Percentiles rank a stretch among this genome's conserved stretches.
phyloP scores from a whole-genome alignment of 2,113 vertebrate genomes.

The Calidris pygmaea region DNA sequence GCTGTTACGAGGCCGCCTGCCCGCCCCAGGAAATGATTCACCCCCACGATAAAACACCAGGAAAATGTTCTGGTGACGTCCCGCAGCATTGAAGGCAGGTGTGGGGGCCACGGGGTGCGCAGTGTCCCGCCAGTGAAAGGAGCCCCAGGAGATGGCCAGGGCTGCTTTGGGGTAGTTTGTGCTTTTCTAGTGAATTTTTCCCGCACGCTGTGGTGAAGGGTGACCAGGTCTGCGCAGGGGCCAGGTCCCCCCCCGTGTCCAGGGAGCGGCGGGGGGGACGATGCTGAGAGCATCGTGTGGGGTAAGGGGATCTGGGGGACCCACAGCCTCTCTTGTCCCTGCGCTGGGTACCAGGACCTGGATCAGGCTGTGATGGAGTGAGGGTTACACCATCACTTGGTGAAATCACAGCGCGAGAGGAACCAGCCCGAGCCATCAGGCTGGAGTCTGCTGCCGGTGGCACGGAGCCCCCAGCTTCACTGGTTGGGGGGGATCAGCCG shows the following conservation, averaged over 20 bases:
- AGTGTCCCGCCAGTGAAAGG: accelerated
- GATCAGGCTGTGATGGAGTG: not conserved
- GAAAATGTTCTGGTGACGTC: not conserved
- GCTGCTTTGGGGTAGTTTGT: not conserved
- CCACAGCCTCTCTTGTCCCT: not conserved
- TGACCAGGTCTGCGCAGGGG: accelerated
- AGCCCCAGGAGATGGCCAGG: not conserved
- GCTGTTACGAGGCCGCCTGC: not conserved
- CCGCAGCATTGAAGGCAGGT: accelerated
- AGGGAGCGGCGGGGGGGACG: not conserved
- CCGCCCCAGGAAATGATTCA: not conserved
- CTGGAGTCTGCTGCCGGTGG: accelerated
- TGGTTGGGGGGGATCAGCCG: accelerated
- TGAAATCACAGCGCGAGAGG: accelerated
- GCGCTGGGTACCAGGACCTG: accelerated
- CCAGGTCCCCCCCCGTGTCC: no score
- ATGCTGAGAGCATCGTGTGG: not conserved
- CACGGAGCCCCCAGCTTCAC: not conserved
- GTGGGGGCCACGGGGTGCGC: accelerated
- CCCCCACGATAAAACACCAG: not conserved
- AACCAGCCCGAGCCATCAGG: accelerated
- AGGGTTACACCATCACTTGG: accelerated
- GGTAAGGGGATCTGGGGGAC: no score
- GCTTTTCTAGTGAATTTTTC: not conserved
- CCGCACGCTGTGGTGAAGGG: not conserved